Evolutionary conservation across 2,797 vertebrate species (phyloP).

Genomic region (Ctenopoma multispine): DNA sequence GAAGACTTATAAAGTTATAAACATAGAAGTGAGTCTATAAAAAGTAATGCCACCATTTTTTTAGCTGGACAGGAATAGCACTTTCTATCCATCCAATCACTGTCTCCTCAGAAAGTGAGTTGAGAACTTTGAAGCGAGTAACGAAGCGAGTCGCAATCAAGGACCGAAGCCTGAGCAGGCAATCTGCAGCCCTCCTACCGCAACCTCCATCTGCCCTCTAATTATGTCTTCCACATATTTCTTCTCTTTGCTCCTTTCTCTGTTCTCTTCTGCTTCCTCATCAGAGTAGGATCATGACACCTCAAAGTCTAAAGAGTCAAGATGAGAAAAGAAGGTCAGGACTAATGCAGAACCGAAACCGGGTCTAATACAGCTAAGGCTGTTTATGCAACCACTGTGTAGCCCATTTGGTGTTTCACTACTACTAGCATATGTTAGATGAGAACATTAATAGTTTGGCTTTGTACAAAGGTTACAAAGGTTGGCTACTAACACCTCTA

Average conservation of each 20-base stretch:
- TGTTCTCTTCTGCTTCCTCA: slow-evolving; percentile 25
- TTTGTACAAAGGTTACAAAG: too few relatives aligned
- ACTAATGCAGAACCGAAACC: slow-evolving; percentile 24
- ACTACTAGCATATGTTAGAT: too few relatives aligned
- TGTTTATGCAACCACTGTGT: background rate
- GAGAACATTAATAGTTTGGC: too few relatives aligned
- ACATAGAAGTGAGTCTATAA: slow-evolving; percentile 18
- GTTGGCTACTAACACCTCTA: too few relatives aligned
- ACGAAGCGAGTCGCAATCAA: slow-evolving; percentile 64
- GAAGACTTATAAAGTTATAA: slow-evolving; percentile 15
- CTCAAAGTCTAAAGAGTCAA: background rate
- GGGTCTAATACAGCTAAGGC: background rate
- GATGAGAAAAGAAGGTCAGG: slow-evolving; percentile 29
- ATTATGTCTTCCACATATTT: slow-evolving; percentile 50
- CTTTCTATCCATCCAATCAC: slow-evolving; percentile 53
- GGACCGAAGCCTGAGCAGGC: slow-evolving; percentile 22
- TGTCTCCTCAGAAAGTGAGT: slow-evolving; percentile 10
- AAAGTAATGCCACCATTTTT: slow-evolving; percentile 6
- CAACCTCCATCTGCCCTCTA: slow-evolving; percentile 28
- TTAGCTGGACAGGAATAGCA: slow-evolving; percentile 23
- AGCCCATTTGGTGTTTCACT: background rate
- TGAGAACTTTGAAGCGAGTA: slow-evolving; percentile 19
- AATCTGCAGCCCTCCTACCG: slow-evolving; percentile 49
- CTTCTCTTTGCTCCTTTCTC: background rate
- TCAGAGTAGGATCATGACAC: slow-evolving; percentile 40